These are phyloP conservation scores for Apeltes quadracus DNA, from an alignment of 2,113 vertebrate species.

Conservation along the genomic window DNA sequence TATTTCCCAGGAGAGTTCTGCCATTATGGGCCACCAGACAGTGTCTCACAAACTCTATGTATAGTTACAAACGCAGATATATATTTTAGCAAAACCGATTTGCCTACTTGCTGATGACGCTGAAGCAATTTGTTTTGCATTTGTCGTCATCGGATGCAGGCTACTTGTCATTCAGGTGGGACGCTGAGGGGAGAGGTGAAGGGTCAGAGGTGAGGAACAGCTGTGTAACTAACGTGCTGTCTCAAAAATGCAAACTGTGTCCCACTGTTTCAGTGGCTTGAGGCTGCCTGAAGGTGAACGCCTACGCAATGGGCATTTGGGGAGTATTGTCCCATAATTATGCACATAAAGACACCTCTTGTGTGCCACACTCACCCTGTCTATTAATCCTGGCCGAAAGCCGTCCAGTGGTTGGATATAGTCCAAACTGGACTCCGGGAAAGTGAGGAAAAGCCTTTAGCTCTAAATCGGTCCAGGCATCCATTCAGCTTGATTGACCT, in stretches of 20 bases:
- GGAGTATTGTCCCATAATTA: neutral
- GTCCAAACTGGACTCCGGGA: constrained; percentile 38
- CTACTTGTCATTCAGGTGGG: neutral
- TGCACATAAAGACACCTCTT: constrained; percentile 20
- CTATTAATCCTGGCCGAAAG: constrained; percentile 29
- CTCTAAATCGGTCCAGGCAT: constrained; percentile 18
- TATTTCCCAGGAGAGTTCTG: constrained; percentile 60
- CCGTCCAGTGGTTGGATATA: constrained; percentile 21
- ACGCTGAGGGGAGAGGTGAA: constrained; percentile 24
- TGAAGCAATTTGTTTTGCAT: neutral
- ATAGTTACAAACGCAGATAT: neutral
- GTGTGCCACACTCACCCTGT: constrained; percentile 25
- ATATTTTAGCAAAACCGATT: neutral
- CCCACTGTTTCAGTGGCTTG: neutral
- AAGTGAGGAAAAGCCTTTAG: constrained; percentile 11
- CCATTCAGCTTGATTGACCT: constrained; percentile 25
- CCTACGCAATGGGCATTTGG: neutral
- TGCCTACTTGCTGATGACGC: neutral
- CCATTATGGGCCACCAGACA: neutral
- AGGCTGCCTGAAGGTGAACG: neutral
- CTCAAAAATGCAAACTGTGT: constrained; percentile 3
- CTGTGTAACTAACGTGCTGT: constrained; percentile 40
- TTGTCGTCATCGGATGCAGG: neutral
- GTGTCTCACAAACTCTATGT: neutral
- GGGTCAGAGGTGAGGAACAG: constrained; percentile 36